phyloP scores from a whole-genome alignment of 1,140 invertebrate genomes.

The Drosophila insularis region DNA sequence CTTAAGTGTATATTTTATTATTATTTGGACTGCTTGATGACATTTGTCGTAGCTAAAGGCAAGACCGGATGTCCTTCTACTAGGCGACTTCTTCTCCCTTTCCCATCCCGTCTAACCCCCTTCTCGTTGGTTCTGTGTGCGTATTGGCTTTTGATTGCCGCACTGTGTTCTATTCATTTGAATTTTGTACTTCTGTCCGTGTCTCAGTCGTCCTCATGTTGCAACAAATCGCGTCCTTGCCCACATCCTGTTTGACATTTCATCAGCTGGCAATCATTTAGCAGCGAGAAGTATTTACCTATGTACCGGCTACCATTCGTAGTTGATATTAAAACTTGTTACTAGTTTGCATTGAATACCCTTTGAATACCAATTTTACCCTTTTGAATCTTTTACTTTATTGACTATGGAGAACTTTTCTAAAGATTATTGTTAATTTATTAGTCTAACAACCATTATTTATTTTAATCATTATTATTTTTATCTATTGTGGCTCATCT shows the following conservation, averaged over 20 bases:
- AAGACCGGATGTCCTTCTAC: conserved; percentile 69
- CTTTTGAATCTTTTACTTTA: not conserved
- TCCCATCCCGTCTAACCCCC: not conserved
- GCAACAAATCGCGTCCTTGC: conserved; percentile 10
- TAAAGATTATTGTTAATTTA: no score
- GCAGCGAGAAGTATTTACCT: conserved; percentile 57
- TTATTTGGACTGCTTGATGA: conserved; percentile 79
- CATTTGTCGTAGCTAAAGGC: conserved; percentile 72
- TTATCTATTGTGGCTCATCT: no score
- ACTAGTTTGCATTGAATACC: not conserved
- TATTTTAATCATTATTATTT: no score
- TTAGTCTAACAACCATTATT: no score
- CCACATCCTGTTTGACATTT: conserved; percentile 51
- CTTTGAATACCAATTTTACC: no score
- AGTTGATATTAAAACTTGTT: not conserved
- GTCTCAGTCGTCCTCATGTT: conserved; percentile 30
- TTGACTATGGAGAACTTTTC: not conserved
- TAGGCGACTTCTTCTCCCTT: conserved; percentile 13
- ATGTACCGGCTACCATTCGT: not conserved
- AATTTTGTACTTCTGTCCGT: conserved; percentile 47
- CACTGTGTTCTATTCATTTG: conserved; percentile 75
- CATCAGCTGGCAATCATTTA: conserved; percentile 71
- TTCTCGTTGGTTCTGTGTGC: conserved; percentile 7
- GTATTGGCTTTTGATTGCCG: conserved; percentile 75
- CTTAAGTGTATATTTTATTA: conserved; percentile 81